A percentile compares a stretch with the other conserved stretches of the same genome.
Evolutionary conservation across 23 tunicate genomes (phyloP).

Genomic region (Ascidia mentula): DNA sequence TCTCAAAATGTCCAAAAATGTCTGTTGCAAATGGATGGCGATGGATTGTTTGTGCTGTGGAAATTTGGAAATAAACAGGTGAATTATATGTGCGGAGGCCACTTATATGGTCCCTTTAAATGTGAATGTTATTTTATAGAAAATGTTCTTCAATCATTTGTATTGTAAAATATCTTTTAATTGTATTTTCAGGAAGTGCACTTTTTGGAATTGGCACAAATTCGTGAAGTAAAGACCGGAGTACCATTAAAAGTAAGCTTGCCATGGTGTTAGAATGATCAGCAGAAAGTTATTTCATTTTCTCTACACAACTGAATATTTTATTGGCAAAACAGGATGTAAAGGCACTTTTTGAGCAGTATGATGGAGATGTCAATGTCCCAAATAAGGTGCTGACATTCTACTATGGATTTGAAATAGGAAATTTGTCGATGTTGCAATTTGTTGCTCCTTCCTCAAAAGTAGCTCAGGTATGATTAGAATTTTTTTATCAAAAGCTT

Average conservation of each 20-base stretch:
- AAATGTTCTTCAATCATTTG: background rate
- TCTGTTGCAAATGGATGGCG: conserved; percentile 11
- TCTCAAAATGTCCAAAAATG: conserved; percentile 1
- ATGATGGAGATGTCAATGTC: conserved; percentile 7
- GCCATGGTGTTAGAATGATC: background rate
- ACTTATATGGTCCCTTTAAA: background rate
- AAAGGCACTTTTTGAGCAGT: conserved; percentile 23
- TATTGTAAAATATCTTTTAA: background rate
- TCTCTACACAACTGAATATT: background rate
- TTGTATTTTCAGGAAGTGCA: conserved; percentile 52
- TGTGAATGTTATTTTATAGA: background rate
- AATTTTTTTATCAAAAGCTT: background rate
- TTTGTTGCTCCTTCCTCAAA: conserved; percentile 35
- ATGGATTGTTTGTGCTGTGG: conserved; percentile 13
- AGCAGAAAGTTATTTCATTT: background rate
- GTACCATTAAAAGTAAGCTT: conserved; percentile 38
- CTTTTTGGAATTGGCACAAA: conserved; percentile 53
- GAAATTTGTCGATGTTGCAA: conserved; percentile 33
- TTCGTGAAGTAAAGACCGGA: conserved; percentile 52
- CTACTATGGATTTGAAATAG: conserved; percentile 48
- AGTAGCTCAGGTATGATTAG: conserved; percentile 21
- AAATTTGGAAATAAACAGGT: background rate
- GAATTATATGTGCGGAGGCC: background rate
- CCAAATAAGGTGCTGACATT: conserved; percentile 24
- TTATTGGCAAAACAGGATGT: conserved; percentile 10